A percentile compares a stretch with the other conserved stretches of the same genome.
These are phyloP conservation scores for Diabrotica virgifera DNA, from an alignment of 1,140 invertebrate genomes.

Conservation along the genomic window DNA sequence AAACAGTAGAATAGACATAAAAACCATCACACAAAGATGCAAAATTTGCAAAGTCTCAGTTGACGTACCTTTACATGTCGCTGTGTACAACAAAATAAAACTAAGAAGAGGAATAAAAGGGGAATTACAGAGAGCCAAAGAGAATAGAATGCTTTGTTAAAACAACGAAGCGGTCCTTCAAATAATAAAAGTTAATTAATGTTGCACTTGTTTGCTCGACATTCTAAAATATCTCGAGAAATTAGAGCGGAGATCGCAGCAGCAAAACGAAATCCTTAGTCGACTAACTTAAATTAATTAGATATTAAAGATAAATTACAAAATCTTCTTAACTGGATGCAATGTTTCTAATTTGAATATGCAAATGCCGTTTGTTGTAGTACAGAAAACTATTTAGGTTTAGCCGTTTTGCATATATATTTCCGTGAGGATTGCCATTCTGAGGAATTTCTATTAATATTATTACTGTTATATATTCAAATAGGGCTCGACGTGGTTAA, in stretches of 20 bases:
- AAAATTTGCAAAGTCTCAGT: too few relatives aligned
- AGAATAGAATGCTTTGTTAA: too few relatives aligned
- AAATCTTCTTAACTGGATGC: constrained; percentile 2
- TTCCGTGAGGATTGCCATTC: background rate
- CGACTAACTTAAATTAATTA: constrained; percentile 1
- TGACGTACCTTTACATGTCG: too few relatives aligned
- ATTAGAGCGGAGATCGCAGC: background rate
- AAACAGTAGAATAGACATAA: too few relatives aligned
- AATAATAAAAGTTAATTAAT: constrained; percentile 1
- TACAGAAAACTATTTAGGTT: constrained; percentile 2
- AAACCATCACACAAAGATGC: too few relatives aligned
- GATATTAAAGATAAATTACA: constrained; percentile 3
- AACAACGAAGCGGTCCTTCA: background rate
- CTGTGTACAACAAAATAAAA: too few relatives aligned
- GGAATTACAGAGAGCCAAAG: too few relatives aligned
- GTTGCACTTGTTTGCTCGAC: background rate
- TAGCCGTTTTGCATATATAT: background rate
- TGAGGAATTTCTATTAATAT: background rate
- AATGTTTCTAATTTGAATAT: constrained; percentile 3
- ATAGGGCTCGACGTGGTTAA: background rate
- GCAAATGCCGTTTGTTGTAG: background rate
- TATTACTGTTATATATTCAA: background rate
- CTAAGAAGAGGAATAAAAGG: too few relatives aligned
- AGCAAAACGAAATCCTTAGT: background rate
- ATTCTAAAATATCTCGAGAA: background rate